A percentile compares a stretch with the other conserved stretches of the same genome.
phyloP scores from a whole-genome alignment of 2,888 invertebrate species.

The Monochamus alternatus region DNA sequence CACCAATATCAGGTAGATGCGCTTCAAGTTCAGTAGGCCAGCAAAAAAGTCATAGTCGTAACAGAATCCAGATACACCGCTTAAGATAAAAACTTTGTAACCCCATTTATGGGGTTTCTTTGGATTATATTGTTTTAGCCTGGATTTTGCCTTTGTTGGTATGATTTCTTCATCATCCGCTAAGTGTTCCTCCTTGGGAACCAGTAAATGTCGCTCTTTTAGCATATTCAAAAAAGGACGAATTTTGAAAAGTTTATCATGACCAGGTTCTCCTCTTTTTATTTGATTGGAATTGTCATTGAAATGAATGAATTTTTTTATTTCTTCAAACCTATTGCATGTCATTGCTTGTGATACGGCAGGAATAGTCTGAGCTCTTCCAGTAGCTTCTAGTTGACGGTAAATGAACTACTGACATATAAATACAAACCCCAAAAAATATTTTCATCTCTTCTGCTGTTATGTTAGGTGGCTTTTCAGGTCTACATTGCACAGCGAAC shows the following conservation, averaged over 20 bases:
- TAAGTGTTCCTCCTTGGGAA: slow-evolving; percentile 37
- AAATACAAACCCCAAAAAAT: slow-evolving; percentile 16
- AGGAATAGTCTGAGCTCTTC: slow-evolving; percentile 29
- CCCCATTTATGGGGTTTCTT: slow-evolving; percentile 27
- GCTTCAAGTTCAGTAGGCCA: background rate
- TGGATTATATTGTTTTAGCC: slow-evolving; percentile 12
- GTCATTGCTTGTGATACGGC: slow-evolving; percentile 26
- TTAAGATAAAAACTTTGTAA: slow-evolving; percentile 13
- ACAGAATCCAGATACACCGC: slow-evolving; percentile 3
- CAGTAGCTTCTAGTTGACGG: slow-evolving; percentile 36
- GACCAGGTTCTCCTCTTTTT: slow-evolving; percentile 23
- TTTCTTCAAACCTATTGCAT: slow-evolving; percentile 39
- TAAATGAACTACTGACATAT: slow-evolving; percentile 34
- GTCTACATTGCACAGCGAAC: slow-evolving; percentile 15
- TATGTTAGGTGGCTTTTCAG: slow-evolving; percentile 18
- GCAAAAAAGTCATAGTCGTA: slow-evolving; percentile 5
- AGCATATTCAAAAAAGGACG: slow-evolving; percentile 25
- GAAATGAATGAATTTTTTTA: slow-evolving; percentile 37
- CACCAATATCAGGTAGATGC: background rate
- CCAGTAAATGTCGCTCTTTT: slow-evolving; percentile 15
- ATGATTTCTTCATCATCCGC: slow-evolving; percentile 34
- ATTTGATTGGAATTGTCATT: slow-evolving; percentile 35
- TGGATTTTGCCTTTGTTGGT: background rate
- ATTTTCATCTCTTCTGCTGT: background rate
- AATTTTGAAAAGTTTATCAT: slow-evolving; percentile 40